Conservation (phyloP, 2,888 invertebrate genomes). For the Pecten maximus region DNA sequence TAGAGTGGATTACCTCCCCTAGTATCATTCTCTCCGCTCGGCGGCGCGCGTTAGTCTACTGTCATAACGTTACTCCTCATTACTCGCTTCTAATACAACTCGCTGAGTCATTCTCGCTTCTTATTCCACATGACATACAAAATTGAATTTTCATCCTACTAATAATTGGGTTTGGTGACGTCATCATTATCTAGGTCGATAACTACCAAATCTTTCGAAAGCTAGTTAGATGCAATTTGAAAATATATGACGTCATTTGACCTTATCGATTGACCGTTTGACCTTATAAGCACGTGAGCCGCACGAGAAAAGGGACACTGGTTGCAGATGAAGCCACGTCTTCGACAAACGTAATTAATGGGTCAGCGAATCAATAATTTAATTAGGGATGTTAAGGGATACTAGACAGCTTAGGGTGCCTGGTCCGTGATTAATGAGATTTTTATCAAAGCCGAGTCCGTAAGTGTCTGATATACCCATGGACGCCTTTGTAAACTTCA, state of each 20-base stretch:
- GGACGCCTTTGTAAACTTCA: not conserved
- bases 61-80: not conserved
- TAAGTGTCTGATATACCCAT: not conserved
- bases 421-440: not conserved
- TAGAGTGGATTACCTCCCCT: too few species aligned
- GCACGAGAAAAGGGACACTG: not conserved
- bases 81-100: not conserved
- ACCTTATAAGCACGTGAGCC: not conserved
- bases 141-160: not conserved
- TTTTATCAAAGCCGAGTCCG: not conserved
- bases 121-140: not conserved
- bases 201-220: not conserved
- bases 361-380: slow-evolving; percentile 20
- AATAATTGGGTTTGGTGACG: not conserved
- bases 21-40: too few species aligned
- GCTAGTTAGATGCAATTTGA: not conserved
- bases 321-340: not conserved
- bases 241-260: slow-evolving; percentile 1
- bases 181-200: not conserved
- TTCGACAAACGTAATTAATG: slow-evolving; percentile 11
- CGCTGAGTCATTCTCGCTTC: slow-evolving; percentile 1
- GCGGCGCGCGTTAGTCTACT: too few species aligned
- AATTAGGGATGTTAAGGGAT: not conserved
- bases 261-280: not conserved
- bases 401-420: not conserved